Conservation (phyloP, 2,113 vertebrate species). For the Malurus elegans region DNA sequence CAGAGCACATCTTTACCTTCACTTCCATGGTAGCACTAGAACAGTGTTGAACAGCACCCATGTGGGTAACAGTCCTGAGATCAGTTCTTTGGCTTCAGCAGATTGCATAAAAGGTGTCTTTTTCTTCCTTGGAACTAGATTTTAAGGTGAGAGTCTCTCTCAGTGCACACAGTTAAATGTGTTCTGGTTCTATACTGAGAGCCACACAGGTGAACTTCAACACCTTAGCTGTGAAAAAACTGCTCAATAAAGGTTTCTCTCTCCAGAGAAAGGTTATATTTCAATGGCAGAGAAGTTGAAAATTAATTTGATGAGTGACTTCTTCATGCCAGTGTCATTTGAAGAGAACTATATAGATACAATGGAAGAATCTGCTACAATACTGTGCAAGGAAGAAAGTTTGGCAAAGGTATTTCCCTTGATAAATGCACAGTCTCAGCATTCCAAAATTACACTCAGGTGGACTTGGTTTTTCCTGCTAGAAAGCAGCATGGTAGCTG, state of each 20-base stretch:
- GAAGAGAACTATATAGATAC: not conserved
- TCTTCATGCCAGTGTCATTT: not conserved
- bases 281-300: not conserved
- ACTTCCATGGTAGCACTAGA: not conserved
- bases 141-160: not conserved
- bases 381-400: not conserved
- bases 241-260: not conserved
- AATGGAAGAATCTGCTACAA: not conserved
- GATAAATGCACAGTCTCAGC: not conserved
- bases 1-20: not conserved
- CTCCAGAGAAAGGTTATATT: not conserved
- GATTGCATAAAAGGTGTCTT: not conserved
- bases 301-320: not conserved
- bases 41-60: not conserved
- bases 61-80: not conserved
- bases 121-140: not conserved
- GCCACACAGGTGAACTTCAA: not conserved
- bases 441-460: not conserved
- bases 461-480: not conserved
- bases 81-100: not conserved
- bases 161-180: not conserved
- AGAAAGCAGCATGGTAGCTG: not conserved
- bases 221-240: not conserved
- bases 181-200: not conserved
- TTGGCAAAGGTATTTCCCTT: not conserved